Percentiles rank a stretch among this genome's conserved stretches.
These are phyloP conservation scores for Bucco capensis DNA, from an alignment of 2,113 vertebrate genomes.

Conservation along the genomic window DNA sequence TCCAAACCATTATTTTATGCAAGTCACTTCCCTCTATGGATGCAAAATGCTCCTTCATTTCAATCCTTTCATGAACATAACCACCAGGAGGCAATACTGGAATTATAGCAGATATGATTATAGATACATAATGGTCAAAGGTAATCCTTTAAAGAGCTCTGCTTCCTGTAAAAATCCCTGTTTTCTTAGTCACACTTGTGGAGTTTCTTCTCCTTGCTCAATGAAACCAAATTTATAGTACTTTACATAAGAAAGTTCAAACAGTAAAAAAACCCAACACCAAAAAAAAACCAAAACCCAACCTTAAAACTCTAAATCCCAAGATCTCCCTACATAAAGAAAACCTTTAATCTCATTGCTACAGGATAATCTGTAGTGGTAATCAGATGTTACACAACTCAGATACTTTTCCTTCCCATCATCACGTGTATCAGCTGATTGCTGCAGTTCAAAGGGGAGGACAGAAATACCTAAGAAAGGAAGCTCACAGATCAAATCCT, in stretches of 20 bases:
- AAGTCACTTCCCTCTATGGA: neutral
- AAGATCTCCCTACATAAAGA: neutral
- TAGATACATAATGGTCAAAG: neutral
- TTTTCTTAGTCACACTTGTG: neutral
- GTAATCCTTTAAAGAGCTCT: neutral
- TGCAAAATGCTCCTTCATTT: neutral
- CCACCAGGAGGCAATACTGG: neutral
- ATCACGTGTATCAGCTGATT: neutral
- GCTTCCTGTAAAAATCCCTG: neutral
- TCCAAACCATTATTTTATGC: neutral
- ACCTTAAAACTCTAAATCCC: neutral
- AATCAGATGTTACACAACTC: slow-evolving; percentile 47
- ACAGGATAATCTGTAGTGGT: slow-evolving; percentile 45
- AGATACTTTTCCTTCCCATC: neutral
- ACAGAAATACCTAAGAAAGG: slow-evolving; percentile 24
- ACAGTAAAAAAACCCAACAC: neutral
- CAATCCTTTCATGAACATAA: neutral
- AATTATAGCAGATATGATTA: neutral
- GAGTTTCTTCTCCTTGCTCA: neutral
- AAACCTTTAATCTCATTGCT: slow-evolving; percentile 54
- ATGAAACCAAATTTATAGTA: neutral
- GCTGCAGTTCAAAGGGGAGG: neutral
- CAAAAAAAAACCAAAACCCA: neutral
- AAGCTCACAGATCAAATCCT: slow-evolving; percentile 49
- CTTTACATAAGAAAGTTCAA: neutral